phyloP scores from a whole-genome alignment of 2,113 vertebrate species.

The Saccopteryx bilineata region DNA sequence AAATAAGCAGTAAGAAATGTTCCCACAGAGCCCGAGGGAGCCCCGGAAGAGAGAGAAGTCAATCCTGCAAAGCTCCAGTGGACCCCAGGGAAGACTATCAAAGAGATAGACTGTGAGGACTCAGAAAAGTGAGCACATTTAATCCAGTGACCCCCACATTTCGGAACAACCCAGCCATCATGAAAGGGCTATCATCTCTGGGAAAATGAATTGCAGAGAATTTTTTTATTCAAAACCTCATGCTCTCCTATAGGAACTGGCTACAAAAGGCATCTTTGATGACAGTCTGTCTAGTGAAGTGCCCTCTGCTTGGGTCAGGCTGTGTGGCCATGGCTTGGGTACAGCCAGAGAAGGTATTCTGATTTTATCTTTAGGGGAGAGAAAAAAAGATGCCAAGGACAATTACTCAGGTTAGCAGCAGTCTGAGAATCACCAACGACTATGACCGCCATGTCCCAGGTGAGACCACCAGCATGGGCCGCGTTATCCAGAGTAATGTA shows the following conservation, averaged over 20 bases:
- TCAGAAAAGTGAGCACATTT: neutral
- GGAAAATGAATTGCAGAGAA: neutral
- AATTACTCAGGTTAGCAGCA: neutral
- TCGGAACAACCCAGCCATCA: neutral
- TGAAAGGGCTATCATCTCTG: neutral
- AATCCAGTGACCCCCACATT: neutral
- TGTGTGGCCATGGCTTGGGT: neutral
- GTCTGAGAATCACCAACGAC: neutral
- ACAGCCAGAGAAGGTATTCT: neutral
- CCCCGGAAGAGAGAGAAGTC: neutral
- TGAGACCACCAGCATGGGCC: accelerated
- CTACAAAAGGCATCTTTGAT: neutral
- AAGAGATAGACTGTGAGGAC: neutral
- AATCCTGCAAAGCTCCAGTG: neutral
- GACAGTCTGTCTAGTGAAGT: neutral
- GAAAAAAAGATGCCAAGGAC: neutral
- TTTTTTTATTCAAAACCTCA: neutral
- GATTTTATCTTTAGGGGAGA: neutral
- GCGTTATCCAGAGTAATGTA: neutral
- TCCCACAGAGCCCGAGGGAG: neutral
- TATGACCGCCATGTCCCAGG: accelerated
- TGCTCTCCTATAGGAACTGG: neutral
- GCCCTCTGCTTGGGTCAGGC: neutral
- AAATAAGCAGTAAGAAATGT: neutral
- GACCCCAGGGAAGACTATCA: neutral